Base-by-base conservation (phyloP, 2,113 vertebrate genomes). In the Psephotus haematonotus region DNA sequence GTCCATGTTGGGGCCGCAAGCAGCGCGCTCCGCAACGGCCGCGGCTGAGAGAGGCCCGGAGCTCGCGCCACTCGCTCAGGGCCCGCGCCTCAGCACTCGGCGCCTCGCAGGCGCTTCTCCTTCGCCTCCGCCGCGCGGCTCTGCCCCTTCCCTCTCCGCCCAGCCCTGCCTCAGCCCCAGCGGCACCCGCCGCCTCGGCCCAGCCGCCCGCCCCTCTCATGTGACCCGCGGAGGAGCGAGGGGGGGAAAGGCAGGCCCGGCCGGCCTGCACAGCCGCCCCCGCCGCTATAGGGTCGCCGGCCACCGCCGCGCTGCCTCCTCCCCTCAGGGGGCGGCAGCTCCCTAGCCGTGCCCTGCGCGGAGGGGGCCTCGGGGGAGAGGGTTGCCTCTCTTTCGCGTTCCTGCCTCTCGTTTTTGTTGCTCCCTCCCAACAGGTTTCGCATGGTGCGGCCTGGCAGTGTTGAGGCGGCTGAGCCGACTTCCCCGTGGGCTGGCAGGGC, bases 131-230 rank as follows among this genome's bases (percentile, higher is more conserved):
- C 52, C 31, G 9, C 39, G 8, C 70, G 12, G 28, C 62, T 8
- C 35, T 35, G 9, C 69, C 20, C 68, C 23, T 70, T 69, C 50
- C 29, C 50, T 52, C 72, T 29, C 63, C 47, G 4, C 69, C 55
- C 50, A 37, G 25, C 57, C 37, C 59, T 13, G 24, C 64, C 81
- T 33, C 53, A 81, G 27, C 64, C 74, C 86, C 35, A 11, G 79
- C 81, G 13, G 55, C 93, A 63, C 8, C 72, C 37, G 5, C 81
- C 59, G 85, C 86, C 81, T 82, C 84, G n/a, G 86, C 90, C 80
- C 90, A 57, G 68, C 80, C 74, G 83, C 96, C 94, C 95, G 90
- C 93, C 95, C 88, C 82, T 82, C 93, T 93, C 96, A 92, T 92
- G 91, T 96, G 96, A 94, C 95, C 92, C 59, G 41, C 67, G 13